Evolutionary conservation across 1,140 invertebrate species (phyloP).

Genomic region (Pogonognathellus flavescens): DNA sequence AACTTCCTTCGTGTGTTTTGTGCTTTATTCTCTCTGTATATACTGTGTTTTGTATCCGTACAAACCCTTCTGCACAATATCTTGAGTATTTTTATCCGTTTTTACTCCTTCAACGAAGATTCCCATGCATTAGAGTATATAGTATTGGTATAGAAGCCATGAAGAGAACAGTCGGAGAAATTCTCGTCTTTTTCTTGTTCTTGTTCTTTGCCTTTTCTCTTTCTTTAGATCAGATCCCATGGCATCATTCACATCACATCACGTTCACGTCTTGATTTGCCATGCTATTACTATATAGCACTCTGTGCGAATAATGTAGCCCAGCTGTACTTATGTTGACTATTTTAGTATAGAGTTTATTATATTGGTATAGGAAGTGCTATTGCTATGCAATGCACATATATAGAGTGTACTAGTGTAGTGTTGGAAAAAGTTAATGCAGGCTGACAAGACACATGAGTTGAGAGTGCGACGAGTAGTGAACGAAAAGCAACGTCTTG

Average conservation of each 20-base stretch:
- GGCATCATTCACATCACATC: conserved; percentile 48
- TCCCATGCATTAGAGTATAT: not conserved
- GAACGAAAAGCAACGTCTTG: too few relatives aligned
- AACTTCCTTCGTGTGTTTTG: not conserved
- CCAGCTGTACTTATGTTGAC: not conserved
- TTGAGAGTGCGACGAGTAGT: too few relatives aligned
- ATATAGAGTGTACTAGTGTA: too few relatives aligned
- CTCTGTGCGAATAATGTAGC: not conserved
- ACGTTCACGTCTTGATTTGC: conserved; percentile 48
- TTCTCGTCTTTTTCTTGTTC: conserved; percentile 31
- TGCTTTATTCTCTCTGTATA: not conserved
- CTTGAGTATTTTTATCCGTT: conserved; percentile 27
- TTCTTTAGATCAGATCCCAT: conserved; percentile 48
- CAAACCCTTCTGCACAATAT: not conserved
- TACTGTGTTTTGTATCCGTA: not conserved
- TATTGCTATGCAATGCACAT: too few relatives aligned
- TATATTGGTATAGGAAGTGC: too few relatives aligned
- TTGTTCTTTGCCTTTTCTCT: conserved; percentile 32
- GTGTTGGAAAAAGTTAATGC: too few relatives aligned
- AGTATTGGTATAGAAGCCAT: not conserved
- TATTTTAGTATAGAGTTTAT: too few relatives aligned
- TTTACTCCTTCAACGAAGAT: not conserved
- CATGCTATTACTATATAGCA: conserved; percentile 16
- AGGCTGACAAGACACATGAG: too few relatives aligned
- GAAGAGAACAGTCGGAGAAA: not conserved